Percentiles rank a stretch among this genome's conserved stretches.
Evolutionary conservation across 2,113 vertebrate species (phyloP).

Genomic region (Trematocara stigmaticum): DNA sequence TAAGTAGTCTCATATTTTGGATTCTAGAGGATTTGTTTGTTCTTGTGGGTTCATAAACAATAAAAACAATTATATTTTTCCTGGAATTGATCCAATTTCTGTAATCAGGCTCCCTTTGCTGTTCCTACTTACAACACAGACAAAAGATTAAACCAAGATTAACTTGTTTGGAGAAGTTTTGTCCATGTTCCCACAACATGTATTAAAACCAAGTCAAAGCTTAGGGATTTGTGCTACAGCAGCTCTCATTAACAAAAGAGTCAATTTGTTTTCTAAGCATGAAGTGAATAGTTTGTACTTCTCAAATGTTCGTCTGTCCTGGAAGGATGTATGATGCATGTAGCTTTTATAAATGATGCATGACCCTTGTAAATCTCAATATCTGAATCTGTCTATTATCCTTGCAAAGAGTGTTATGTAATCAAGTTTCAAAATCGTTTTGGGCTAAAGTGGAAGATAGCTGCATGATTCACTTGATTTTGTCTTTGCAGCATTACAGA

Average conservation of each 20-base stretch:
- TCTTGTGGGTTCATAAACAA: not conserved
- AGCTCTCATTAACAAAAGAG: not conserved
- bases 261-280: not conserved
- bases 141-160: slow-evolving; percentile 1
- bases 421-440: not conserved
- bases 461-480: not conserved
- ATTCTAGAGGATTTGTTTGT: not conserved
- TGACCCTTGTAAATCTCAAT: not conserved
- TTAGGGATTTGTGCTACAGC: not conserved
- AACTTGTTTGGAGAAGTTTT: not conserved
- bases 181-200: not conserved
- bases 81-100: not conserved
- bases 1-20: not conserved
- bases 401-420: not conserved
- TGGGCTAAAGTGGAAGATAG: not conserved
- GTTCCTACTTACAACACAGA: not conserved
- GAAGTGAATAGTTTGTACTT: not conserved
- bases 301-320: not conserved
- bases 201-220: not conserved
- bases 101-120: not conserved
- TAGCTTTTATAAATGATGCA: fast-evolving
- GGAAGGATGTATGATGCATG: not conserved
- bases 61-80: not conserved
- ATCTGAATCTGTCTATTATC: not conserved
- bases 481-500: not conserved